phyloP scores from a whole-genome alignment of 2,888 invertebrate species.

The Cheiracanthium punctorium region DNA sequence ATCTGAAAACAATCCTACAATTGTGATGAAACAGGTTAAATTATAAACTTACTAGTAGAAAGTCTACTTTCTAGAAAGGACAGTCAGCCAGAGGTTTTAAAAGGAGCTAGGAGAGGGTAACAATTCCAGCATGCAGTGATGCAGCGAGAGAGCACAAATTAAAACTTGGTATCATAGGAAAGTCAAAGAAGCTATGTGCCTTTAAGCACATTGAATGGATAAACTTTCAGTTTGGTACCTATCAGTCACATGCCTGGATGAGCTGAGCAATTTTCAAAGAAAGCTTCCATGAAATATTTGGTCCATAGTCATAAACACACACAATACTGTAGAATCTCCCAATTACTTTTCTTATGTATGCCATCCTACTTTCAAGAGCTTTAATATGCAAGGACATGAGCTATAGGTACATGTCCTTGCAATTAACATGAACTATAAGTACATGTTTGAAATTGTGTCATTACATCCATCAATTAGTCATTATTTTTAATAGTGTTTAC shows the following conservation, averaged over 20 bases:
- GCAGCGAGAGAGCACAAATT: not conserved
- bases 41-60: constrained; percentile 15
- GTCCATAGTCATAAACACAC: no score
- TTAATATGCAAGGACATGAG: no score
- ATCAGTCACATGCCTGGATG: not conserved
- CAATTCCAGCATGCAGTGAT: constrained; percentile 14
- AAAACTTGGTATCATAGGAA: constrained; percentile 19
- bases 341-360: no score
- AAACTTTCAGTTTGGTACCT: constrained; percentile 2
- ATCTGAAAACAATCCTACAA: not conserved
- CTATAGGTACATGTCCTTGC: no score
- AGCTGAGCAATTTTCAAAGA: not conserved
- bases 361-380: no score
- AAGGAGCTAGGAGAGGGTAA: not conserved
- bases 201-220: constrained; percentile 22
- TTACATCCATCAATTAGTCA: no score
- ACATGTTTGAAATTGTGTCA: no score
- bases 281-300: no score
- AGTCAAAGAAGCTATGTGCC: not conserved
- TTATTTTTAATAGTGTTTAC: no score
- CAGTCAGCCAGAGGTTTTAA: not conserved
- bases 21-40: constrained; percentile 21
- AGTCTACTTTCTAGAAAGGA: constrained; percentile 3
- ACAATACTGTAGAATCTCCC: no score
- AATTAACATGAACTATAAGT: no score